phyloP scores from a whole-genome alignment of 2,888 invertebrate genomes.

The Cyrtodaria siliqua region DNA sequence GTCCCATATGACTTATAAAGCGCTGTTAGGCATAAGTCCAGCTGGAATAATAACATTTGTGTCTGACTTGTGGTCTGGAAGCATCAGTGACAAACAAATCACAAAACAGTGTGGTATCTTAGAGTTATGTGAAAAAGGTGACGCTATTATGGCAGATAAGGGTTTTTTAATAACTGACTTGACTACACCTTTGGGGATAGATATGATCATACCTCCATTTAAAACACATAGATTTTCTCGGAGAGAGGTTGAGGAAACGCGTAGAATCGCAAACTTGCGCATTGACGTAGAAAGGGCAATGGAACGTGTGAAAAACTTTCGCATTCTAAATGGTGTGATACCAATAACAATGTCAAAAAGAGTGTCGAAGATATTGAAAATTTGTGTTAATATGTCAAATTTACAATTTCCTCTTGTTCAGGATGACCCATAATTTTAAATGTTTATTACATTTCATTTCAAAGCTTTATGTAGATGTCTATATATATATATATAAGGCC shows the following conservation, averaged over 20 bases:
- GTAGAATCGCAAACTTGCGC: slow-evolving; percentile 34
- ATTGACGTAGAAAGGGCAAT: slow-evolving; percentile 21
- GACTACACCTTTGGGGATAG: slow-evolving; percentile 26
- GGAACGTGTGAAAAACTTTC: slow-evolving; percentile 31
- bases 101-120: slow-evolving; percentile 36
- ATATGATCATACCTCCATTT: slow-evolving; percentile 52
- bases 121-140: slow-evolving; percentile 53
- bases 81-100: slow-evolving; percentile 56
- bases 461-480: not conserved
- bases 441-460: not conserved
- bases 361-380: slow-evolving; percentile 20
- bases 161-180: slow-evolving; percentile 55
- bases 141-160: slow-evolving; percentile 58
- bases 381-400: slow-evolving; percentile 18
- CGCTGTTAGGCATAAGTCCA: slow-evolving; percentile 53
- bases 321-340: slow-evolving; percentile 27
- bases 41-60: slow-evolving; percentile 53
- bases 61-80: slow-evolving; percentile 53
- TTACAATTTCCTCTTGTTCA: not conserved
- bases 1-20: slow-evolving; percentile 51
- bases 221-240: slow-evolving; percentile 17
- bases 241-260: slow-evolving; percentile 32
- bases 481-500: too few species aligned
- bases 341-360: slow-evolving; percentile 16
- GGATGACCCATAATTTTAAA: not conserved